These are phyloP conservation scores for Eristalinus aeneus DNA, from an alignment of 2,888 invertebrate genomes.

Conservation along the genomic window DNA sequence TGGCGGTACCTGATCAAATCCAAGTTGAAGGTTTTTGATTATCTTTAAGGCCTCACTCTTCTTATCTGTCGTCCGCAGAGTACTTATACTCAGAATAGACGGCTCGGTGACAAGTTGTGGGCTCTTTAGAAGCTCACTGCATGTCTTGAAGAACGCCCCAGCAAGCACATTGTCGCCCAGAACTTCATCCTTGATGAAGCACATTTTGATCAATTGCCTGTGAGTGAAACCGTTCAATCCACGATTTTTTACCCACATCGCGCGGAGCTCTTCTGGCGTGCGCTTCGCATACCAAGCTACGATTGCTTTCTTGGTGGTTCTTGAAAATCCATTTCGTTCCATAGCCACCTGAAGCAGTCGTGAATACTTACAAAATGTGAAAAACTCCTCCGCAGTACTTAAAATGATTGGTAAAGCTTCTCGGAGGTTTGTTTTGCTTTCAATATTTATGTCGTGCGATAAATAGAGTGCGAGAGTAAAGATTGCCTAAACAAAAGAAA, in stretches of 20 bases:
- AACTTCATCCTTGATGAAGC: constrained; percentile 73
- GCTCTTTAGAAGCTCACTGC: constrained; percentile 66
- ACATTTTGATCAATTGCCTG: constrained; percentile 74
- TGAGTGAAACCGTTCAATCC: constrained; percentile 73
- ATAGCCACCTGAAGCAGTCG: constrained; percentile 72
- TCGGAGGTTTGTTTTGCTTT: constrained; percentile 73
- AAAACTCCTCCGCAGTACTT: constrained; percentile 74
- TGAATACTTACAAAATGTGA: constrained; percentile 76
- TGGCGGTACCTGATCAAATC: constrained; percentile 76
- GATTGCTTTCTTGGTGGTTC: constrained; percentile 77
- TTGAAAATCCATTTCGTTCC: constrained; percentile 74
- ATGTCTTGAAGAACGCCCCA: constrained; percentile 71
- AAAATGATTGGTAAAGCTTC: constrained; percentile 71
- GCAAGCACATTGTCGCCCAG: constrained; percentile 68
- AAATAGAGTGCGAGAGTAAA: constrained; percentile 77
- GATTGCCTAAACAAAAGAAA: constrained; percentile 68
- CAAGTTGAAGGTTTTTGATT: constrained; percentile 72
- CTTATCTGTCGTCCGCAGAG: constrained; percentile 73
- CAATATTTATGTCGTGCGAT: constrained; percentile 62
- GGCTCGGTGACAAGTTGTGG: neutral
- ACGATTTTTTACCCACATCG: constrained; percentile 75
- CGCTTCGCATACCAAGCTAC: constrained; percentile 76
- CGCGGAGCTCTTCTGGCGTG: constrained; percentile 71
- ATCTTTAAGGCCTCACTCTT: constrained; percentile 72
- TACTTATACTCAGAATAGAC: constrained; percentile 72